Evolutionary conservation across 2,888 invertebrate species (phyloP).

Genomic region (Athrips mouffetella): DNA sequence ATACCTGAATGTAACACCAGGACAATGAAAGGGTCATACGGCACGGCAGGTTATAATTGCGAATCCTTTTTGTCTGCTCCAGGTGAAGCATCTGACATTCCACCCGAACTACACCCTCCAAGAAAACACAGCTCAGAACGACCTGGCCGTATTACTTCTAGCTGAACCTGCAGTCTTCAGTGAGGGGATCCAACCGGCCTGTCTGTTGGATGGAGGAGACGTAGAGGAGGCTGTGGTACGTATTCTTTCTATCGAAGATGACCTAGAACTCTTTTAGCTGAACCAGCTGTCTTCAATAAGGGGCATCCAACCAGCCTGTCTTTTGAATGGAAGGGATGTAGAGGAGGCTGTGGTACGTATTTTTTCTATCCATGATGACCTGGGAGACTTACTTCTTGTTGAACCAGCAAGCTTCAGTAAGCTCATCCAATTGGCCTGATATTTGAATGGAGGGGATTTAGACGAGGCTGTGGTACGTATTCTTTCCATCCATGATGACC

Average conservation of each 20-base stretch:
- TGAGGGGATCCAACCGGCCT: constrained; percentile 36
- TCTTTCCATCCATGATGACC: constrained; percentile 44
- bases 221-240: constrained; percentile 27
- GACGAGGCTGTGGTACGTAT: constrained; percentile 28
- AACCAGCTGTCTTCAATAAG: constrained; percentile 30
- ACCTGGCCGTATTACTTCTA: constrained; percentile 46
- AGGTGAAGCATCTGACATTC: constrained; percentile 45
- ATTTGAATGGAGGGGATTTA: constrained; percentile 22
- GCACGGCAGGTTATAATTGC: too few species aligned
- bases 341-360: constrained; percentile 28
- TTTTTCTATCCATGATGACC: too few species aligned
- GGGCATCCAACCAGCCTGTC: constrained; percentile 36
- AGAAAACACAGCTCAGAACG: constrained; percentile 31
- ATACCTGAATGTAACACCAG: too few species aligned
- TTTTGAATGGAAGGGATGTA: constrained; percentile 23
- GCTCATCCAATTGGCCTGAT: constrained; percentile 35
- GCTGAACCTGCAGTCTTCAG: constrained; percentile 37
- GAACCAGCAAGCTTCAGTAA: constrained; percentile 33
- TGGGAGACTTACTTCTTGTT: too few species aligned
- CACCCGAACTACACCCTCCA: constrained; percentile 46
- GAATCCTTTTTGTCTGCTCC: constrained; percentile 27
- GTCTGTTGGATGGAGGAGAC: constrained; percentile 24
- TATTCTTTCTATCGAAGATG: too few species aligned
- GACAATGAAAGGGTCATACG: too few species aligned
- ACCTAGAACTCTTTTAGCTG: too few species aligned